These are phyloP conservation scores for Drosophila varians DNA, from an alignment of 1,140 invertebrate genomes.

Conservation along the genomic window DNA sequence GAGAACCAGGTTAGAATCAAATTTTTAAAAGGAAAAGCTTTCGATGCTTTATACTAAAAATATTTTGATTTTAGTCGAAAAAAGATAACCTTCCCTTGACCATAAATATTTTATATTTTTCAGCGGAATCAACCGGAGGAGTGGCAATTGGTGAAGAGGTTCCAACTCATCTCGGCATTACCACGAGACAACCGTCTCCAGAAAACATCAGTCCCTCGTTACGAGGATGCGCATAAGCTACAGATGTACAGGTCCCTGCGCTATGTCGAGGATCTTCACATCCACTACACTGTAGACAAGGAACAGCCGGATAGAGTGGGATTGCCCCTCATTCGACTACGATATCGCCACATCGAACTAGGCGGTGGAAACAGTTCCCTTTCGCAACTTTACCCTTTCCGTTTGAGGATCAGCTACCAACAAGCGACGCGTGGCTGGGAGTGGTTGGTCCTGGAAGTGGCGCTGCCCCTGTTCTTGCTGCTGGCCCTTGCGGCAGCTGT, in stretches of 20 bases:
- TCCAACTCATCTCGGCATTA: slow-evolving; percentile 87
- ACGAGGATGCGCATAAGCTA: slow-evolving; percentile 72
- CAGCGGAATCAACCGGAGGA: slow-evolving; percentile 84
- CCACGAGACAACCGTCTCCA: slow-evolving; percentile 27
- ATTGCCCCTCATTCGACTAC: slow-evolving; percentile 61
- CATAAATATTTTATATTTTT: too few relatives aligned
- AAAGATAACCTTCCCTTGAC: too few relatives aligned
- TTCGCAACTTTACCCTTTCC: slow-evolving; percentile 51
- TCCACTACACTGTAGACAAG: slow-evolving; percentile 62
- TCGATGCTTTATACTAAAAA: too few relatives aligned
- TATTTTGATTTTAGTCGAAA: too few relatives aligned
- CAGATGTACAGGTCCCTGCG: slow-evolving; percentile 62
- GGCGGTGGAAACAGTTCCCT: slow-evolving; percentile 46
- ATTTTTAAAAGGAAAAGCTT: not conserved
- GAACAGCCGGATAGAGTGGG: slow-evolving; percentile 56
- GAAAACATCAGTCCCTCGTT: slow-evolving; percentile 36
- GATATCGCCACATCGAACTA: slow-evolving; percentile 68
- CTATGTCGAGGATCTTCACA: slow-evolving; percentile 61
- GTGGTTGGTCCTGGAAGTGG: slow-evolving; percentile 51
- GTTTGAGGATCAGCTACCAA: slow-evolving; percentile 43
- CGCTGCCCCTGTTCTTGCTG: slow-evolving; percentile 52
- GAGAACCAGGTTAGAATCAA: slow-evolving; percentile 62
- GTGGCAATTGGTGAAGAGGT: slow-evolving; percentile 87
- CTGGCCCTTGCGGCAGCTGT: slow-evolving; percentile 52
- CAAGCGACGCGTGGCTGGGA: slow-evolving; percentile 29